These are phyloP conservation scores for Drosophila meridiana DNA, from an alignment of 2,888 invertebrate species.

Conservation along the genomic window DNA sequence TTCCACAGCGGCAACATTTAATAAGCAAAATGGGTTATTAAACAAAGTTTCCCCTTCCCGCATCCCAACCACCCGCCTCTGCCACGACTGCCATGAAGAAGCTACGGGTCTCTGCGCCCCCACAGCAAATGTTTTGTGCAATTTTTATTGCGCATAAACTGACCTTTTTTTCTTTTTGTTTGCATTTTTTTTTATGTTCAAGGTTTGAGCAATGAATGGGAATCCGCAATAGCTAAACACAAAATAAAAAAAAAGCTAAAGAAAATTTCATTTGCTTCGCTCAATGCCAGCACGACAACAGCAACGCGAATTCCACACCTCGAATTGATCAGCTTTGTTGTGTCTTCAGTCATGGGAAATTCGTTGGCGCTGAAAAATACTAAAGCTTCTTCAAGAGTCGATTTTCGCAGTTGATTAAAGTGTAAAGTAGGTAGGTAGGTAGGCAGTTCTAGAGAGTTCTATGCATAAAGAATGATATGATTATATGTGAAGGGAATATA, in stretches of 20 bases:
- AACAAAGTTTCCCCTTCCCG: conserved; percentile 12
- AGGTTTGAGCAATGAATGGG: conserved; percentile 40
- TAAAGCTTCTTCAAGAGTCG: background rate
- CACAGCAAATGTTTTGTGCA: conserved; percentile 24
- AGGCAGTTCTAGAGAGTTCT: background rate
- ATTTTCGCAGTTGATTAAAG: background rate
- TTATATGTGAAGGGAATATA: no score
- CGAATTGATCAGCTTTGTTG: conserved; percentile 35
- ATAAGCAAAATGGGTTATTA: conserved; percentile 66
- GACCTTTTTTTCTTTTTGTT: conserved; percentile 26
- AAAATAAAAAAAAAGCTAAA: conserved; percentile 11
- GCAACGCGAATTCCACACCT: conserved; percentile 42
- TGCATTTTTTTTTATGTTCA: conserved; percentile 22
- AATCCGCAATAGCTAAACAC: conserved; percentile 31
- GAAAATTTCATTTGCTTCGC: conserved; percentile 47
- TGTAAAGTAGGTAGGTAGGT: background rate
- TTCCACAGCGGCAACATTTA: conserved; percentile 58
- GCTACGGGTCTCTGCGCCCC: conserved; percentile 18
- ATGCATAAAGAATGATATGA: background rate
- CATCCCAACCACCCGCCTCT: background rate
- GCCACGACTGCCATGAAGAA: conserved; percentile 5
- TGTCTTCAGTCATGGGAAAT: conserved; percentile 47
- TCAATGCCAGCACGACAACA: conserved; percentile 54
- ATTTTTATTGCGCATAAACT: conserved; percentile 42
- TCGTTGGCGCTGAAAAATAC: conserved; percentile 5